phyloP scores from a whole-genome alignment of 2,113 vertebrate genomes.

The Lipotes vexillifer region DNA sequence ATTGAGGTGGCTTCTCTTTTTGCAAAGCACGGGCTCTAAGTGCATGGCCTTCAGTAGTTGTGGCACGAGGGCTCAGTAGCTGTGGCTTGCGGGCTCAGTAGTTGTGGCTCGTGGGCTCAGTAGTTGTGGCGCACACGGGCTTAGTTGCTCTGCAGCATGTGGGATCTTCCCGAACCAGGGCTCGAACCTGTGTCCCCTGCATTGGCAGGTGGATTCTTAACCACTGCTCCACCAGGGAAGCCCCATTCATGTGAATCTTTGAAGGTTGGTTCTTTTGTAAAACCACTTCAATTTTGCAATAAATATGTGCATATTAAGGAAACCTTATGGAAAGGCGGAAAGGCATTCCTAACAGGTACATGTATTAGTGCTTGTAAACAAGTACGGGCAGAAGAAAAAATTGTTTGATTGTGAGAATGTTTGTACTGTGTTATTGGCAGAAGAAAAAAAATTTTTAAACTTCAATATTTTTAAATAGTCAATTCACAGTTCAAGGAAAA shows the following conservation, averaged over 20 bases:
- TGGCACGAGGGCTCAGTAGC: too few relatives aligned
- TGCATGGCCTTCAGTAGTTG: too few relatives aligned
- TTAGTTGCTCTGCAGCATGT: too few relatives aligned
- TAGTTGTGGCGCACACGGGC: too few relatives aligned
- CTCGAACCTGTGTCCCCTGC: too few relatives aligned
- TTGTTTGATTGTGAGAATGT: background rate
- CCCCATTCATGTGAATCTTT: background rate
- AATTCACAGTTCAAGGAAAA: slow-evolving; percentile 24
- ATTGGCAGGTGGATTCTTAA: too few relatives aligned
- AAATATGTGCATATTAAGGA: background rate
- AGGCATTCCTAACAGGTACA: background rate
- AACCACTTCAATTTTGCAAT: background rate
- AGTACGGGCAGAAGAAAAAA: background rate
- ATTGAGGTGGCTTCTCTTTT: too few relatives aligned
- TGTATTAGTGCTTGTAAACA: slow-evolving; percentile 7
- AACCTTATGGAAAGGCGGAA: background rate
- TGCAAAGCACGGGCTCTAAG: too few relatives aligned
- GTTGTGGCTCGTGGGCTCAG: too few relatives aligned
- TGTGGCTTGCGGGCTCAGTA: too few relatives aligned
- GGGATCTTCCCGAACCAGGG: too few relatives aligned
- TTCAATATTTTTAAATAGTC: slow-evolving; percentile 3
- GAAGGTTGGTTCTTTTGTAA: background rate
- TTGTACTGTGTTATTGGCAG: background rate
- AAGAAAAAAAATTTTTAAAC: background rate
- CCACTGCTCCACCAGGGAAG: too few relatives aligned